Conservation (phyloP, 2,797 vertebrate genomes). For the Craterocephalus amniculus region DNA sequence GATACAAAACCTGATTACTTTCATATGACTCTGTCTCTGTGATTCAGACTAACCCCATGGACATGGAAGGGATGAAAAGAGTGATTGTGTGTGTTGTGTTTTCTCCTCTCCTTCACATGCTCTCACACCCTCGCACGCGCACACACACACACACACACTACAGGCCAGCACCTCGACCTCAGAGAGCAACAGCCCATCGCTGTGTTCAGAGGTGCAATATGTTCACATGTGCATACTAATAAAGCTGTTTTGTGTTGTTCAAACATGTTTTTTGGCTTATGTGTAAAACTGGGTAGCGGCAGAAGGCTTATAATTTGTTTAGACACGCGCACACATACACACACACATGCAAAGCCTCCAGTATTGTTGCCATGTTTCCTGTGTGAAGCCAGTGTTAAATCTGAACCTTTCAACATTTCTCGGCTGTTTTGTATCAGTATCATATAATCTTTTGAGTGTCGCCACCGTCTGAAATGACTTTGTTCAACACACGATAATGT, state of each 20-base stretch:
- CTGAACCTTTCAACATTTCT: slow-evolving; percentile 69
- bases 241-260: slow-evolving; percentile 75
- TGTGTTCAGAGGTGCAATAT: slow-evolving; percentile 62
- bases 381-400: slow-evolving; percentile 69
- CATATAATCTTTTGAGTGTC: slow-evolving; percentile 65
- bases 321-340: slow-evolving; percentile 14
- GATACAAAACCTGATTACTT: slow-evolving; percentile 56
- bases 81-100: slow-evolving; percentile 46
- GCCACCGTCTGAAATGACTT: slow-evolving; percentile 68
- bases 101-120: slow-evolving; percentile 40
- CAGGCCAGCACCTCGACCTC: slow-evolving; percentile 61
- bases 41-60: slow-evolving; percentile 68
- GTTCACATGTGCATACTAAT: slow-evolving; percentile 75
- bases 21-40: slow-evolving; percentile 73
- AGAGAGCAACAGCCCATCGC: slow-evolving; percentile 54
- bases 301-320: slow-evolving; percentile 41
- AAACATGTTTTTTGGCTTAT: slow-evolving; percentile 76
- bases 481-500: slow-evolving; percentile 65
- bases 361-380: slow-evolving; percentile 70
- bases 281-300: slow-evolving; percentile 67
- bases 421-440: slow-evolving; percentile 73
- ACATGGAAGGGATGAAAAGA: slow-evolving; percentile 62
- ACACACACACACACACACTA: slow-evolving; percentile 41
- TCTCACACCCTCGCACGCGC: slow-evolving; percentile 12
- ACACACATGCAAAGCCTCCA: slow-evolving; percentile 46